phyloP scores from a whole-genome alignment of 2,888 invertebrate genomes.

The Drosophila melanosoma region DNA sequence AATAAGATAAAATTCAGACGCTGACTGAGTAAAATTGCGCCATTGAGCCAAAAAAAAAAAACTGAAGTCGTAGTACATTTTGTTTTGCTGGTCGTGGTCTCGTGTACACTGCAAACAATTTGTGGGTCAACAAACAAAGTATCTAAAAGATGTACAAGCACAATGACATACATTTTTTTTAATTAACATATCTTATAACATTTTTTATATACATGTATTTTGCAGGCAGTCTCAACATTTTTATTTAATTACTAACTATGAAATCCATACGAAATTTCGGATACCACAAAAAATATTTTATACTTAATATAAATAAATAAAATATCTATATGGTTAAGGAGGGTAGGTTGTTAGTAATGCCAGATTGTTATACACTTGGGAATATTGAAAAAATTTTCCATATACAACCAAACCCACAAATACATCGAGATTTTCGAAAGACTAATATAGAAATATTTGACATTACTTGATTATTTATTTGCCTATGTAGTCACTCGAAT shows the following conservation, averaged over 20 bases:
- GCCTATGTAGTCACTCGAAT: background rate
- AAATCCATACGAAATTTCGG: background rate
- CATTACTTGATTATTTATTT: background rate
- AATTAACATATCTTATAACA: background rate
- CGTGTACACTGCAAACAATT: constrained; percentile 46
- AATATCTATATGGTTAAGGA: background rate
- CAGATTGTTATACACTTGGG: background rate
- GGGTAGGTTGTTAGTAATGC: background rate
- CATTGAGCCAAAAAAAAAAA: constrained; percentile 55
- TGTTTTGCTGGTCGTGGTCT: constrained; percentile 16
- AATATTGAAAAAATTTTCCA: background rate
- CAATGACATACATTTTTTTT: background rate
- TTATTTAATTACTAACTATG: background rate
- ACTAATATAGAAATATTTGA: background rate
- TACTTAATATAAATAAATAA: background rate
- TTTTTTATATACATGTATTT: background rate
- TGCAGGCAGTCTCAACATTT: background rate
- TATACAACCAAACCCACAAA: background rate
- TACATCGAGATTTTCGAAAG: rapidly evolving
- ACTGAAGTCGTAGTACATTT: constrained; percentile 39
- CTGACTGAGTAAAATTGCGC: constrained; percentile 71
- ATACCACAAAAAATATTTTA: background rate
- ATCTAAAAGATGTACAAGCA: background rate
- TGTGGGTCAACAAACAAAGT: background rate
- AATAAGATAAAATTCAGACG: constrained; percentile 74